Evolutionary conservation across 2,113 vertebrate genomes (phyloP).

Genomic region (Motacilla tschutschensis): DNA sequence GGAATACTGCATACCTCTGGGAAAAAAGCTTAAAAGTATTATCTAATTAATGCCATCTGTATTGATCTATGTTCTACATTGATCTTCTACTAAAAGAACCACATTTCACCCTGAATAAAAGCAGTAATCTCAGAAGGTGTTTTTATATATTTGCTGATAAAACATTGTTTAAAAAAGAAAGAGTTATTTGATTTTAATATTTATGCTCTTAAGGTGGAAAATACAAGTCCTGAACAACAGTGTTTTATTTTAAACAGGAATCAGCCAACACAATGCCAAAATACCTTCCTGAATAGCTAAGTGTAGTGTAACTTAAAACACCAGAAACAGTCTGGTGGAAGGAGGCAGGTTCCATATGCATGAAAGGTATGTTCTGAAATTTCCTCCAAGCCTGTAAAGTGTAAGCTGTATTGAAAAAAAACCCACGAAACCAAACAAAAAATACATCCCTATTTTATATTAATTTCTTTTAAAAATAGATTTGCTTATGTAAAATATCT

Average conservation of each 20-base stretch:
- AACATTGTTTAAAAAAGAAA: background rate
- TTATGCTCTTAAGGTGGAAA: background rate
- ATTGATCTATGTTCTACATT: background rate
- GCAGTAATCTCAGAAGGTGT: background rate
- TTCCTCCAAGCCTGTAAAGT: background rate
- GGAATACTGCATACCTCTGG: background rate
- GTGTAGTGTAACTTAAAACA: background rate
- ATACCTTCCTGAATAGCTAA: constrained; percentile 18
- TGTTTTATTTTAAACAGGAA: constrained; percentile 2
- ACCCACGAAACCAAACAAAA: background rate
- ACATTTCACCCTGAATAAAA: background rate
- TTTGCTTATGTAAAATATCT: background rate
- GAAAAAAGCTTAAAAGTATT: background rate
- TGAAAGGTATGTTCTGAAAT: background rate
- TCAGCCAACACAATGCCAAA: background rate
- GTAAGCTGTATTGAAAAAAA: background rate
- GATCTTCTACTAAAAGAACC: background rate
- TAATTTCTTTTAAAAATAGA: background rate
- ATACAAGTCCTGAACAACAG: background rate
- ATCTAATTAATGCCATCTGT: background rate
- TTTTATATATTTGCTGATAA: background rate
- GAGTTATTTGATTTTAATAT: background rate
- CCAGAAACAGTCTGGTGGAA: background rate
- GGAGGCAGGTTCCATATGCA: background rate
- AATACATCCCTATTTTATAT: background rate